These are phyloP conservation scores for Chiridota heheva DNA, from an alignment of 35 echinoderm and acorn worm species.

Conservation along the genomic window DNA sequence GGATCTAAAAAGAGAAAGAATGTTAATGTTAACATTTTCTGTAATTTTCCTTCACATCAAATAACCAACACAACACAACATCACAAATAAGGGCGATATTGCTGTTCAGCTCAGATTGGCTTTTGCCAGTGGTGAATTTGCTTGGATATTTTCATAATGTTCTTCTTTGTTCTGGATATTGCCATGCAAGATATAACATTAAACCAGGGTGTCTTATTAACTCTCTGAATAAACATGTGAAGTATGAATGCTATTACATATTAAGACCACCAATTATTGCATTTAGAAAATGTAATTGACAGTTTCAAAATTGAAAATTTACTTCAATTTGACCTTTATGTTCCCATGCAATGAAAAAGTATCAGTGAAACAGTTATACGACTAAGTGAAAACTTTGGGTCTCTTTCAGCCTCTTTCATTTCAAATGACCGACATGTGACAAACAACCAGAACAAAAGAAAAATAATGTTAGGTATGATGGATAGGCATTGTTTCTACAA, in stretches of 20 bases:
- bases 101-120: background rate
- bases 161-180: background rate
- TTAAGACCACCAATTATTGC: background rate
- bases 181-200: background rate
- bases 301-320: background rate
- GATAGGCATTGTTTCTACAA: background rate
- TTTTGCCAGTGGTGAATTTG: no score
- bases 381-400: slow-evolving; percentile 68
- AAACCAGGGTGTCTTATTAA: background rate
- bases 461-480: background rate
- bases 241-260: no score
- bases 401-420: slow-evolving; percentile 58
- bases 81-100: no score
- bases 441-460: slow-evolving; percentile 29
- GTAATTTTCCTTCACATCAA: no score
- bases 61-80: no score
- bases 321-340: background rate
- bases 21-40: background rate
- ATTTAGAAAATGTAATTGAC: background rate
- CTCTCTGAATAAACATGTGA: no score
- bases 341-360: background rate
- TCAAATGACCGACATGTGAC: slow-evolving; percentile 58
- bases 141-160: no score
- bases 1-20: slow-evolving; percentile 64
- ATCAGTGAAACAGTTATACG: background rate